Evolutionary conservation across 2,797 vertebrate genomes (phyloP).

Genomic region (Astyanax mexicanus): DNA sequence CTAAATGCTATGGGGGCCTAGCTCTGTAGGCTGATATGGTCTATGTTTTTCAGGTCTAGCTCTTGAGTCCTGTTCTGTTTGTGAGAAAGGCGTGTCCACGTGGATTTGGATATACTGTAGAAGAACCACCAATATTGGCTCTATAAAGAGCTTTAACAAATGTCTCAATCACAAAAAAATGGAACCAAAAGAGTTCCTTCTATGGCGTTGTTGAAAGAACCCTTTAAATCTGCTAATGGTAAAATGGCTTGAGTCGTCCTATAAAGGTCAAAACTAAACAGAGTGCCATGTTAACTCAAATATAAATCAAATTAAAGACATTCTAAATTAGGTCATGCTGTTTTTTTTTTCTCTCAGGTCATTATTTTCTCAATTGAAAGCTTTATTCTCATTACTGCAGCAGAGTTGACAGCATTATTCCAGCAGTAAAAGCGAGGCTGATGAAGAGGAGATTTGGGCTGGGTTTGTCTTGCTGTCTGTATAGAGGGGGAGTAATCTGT

Average conservation of each 20-base stretch:
- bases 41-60: too few relatives aligned
- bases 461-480: slow-evolving; percentile 58
- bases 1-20: too few relatives aligned
- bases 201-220: too few relatives aligned
- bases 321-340: too few relatives aligned
- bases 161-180: too few relatives aligned
- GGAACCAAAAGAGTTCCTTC: too few relatives aligned
- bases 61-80: too few relatives aligned
- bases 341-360: not conserved
- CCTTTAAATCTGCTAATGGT: not conserved
- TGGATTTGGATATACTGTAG: too few relatives aligned
- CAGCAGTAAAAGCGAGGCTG: slow-evolving; percentile 56
- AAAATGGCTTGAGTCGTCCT: not conserved
- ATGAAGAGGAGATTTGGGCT: slow-evolving; percentile 51
- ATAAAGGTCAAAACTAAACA: not conserved
- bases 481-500: slow-evolving; percentile 38
- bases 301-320: slow-evolving; percentile 3
- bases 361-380: slow-evolving; percentile 47
- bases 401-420: slow-evolving; percentile 62
- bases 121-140: too few relatives aligned
- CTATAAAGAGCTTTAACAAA: too few relatives aligned
- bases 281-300: slow-evolving; percentile 11
- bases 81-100: too few relatives aligned
- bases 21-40: too few relatives aligned
- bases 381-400: slow-evolving; percentile 40